Percentiles rank a stretch among this genome's conserved stretches.
phyloP scores from a whole-genome alignment of 2,113 vertebrate species.

The Fregata magnificens region DNA sequence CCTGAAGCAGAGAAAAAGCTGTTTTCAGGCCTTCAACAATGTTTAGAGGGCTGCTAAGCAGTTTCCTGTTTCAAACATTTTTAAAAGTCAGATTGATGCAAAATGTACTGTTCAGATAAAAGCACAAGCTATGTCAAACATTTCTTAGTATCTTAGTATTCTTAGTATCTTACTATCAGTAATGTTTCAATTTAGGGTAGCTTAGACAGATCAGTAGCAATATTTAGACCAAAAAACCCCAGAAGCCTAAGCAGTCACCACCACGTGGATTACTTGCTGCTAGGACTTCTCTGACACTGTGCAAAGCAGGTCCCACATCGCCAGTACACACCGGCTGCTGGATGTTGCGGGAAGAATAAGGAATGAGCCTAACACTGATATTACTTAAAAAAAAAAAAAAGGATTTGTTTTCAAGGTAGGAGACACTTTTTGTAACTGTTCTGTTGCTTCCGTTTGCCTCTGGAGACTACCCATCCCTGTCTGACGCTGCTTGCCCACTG shows the following conservation, averaged over 20 bases:
- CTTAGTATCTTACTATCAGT: background rate
- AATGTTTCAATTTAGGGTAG: background rate
- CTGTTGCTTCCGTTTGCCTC: background rate
- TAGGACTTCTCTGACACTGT: background rate
- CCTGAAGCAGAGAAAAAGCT: background rate
- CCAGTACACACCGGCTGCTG: background rate
- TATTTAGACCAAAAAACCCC: background rate
- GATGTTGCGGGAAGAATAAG: accelerated
- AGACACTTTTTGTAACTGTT: background rate
- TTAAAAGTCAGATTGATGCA: background rate
- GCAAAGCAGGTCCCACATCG: accelerated
- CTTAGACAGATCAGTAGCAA: background rate
- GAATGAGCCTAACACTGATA: background rate
- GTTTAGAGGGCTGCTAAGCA: background rate
- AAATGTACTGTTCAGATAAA: background rate
- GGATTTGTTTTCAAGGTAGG: background rate
- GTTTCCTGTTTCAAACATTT: background rate
- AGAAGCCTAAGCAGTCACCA: background rate
- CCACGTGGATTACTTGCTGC: background rate
- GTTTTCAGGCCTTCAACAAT: background rate
- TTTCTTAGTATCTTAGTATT: background rate
- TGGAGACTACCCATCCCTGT: background rate
- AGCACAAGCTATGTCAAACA: background rate
- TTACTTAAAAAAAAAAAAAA: background rate
- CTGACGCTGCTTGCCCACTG: accelerated